These are phyloP conservation scores for Rhingia rostrata DNA, from an alignment of 2,888 invertebrate species.

Conservation along the genomic window DNA sequence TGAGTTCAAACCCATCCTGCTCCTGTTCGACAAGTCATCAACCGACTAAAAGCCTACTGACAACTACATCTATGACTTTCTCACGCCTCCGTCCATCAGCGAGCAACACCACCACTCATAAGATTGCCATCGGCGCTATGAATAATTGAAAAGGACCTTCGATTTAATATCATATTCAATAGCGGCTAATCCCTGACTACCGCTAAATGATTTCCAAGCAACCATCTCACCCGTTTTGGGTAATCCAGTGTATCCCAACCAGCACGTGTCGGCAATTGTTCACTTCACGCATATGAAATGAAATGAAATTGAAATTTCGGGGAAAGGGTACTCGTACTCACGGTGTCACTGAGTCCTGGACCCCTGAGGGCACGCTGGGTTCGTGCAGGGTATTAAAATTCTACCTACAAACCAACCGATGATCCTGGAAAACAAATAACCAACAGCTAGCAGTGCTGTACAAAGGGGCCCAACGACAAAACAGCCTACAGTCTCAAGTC, in stretches of 20 bases:
- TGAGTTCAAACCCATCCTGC: slow-evolving; percentile 21
- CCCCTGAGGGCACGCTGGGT: slow-evolving; percentile 47
- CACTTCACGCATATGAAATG: slow-evolving; percentile 70
- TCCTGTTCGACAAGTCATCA: background rate
- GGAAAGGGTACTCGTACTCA: slow-evolving; percentile 2
- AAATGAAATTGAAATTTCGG: slow-evolving; percentile 37
- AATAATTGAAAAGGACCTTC: slow-evolving; percentile 73
- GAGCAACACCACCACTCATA: slow-evolving; percentile 9
- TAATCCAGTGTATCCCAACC: slow-evolving; percentile 75
- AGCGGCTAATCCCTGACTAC: slow-evolving; percentile 76
- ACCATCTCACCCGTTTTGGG: slow-evolving; percentile 61
- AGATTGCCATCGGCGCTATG: slow-evolving; percentile 49
- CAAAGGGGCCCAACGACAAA: slow-evolving; percentile 11
- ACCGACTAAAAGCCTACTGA: slow-evolving; percentile 32
- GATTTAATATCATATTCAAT: slow-evolving; percentile 74
- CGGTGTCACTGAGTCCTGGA: slow-evolving; percentile 46
- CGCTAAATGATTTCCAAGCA: slow-evolving; percentile 76
- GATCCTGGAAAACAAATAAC: slow-evolving; percentile 69
- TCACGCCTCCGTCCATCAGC: slow-evolving; percentile 63
- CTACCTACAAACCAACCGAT: slow-evolving; percentile 50
- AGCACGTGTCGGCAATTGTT: slow-evolving; percentile 76
- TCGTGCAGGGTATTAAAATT: slow-evolving; percentile 70
- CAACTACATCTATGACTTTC: slow-evolving; percentile 66
- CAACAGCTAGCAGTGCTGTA: slow-evolving; percentile 44
- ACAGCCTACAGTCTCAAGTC: slow-evolving; percentile 47